Evolutionary conservation across 2,797 vertebrate species (phyloP), one percentile per base, ranked within the genome.

Genomic region (Sternarchorhynchus goeldii): DNA sequence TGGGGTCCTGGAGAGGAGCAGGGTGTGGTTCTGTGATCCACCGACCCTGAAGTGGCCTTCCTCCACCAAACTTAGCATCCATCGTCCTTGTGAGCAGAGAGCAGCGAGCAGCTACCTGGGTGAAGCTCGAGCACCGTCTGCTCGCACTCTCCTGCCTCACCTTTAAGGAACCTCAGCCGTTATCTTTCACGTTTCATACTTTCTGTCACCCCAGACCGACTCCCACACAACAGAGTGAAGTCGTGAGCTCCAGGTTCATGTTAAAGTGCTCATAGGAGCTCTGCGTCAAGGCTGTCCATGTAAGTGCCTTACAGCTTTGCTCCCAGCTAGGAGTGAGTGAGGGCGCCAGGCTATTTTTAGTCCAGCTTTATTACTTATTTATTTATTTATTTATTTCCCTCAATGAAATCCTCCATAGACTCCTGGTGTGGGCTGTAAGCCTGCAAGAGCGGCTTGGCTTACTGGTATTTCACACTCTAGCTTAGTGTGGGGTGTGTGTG

Each of bases 1-100:
- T 21, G 20, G 32, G 58, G 21, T 73, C 60, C 63, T 59, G 58
- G 78, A 58, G 20, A 6, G 5, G 64, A 12, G 71, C 71, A 75
- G 72, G 71, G 76, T 79, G 58, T 45, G 32, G 69, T 74, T 81
- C 76, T 59, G 70, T 50, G n/a, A 20, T 58, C 58, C 3, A 1
- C 17, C 21, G 25, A 50, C 75, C 45, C 57, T 39, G 36, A 39
- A 25, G 25, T 55, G 21, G 31, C 64, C 20, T 41, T 7, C 17
- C 53, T 82, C 65, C 63, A 65, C 45, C 72, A 41, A 32, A 80
- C 63, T 79, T 65, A 64, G 74, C 81, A 79, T 69, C 31, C 18
- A 25, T 39, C 32, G 63, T 66, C 59, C 73, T 79, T 78, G 67
- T 18, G 18, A 64, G 67, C 39, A 20, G 59, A 53, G 55, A 70